Evolutionary conservation across 2,888 invertebrate species (phyloP), one percentile per base, ranked within the genome.

Genomic region (Litoditis marina): DNA sequence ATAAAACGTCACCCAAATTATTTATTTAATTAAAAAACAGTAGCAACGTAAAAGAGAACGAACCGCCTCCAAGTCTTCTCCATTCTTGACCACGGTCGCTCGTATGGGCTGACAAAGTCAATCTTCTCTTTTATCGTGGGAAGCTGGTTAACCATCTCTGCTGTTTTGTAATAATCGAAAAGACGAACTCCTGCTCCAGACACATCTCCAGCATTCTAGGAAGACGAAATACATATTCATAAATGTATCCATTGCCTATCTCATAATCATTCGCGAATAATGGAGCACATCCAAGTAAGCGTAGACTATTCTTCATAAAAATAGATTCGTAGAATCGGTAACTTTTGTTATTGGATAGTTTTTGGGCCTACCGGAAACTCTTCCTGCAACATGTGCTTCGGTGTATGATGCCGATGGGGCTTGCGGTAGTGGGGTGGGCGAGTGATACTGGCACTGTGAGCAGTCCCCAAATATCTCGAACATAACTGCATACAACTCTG

Each of bases 161-260:
- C 77, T n/a, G 77, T 79, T 49, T 79, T 74, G 66, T 77, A 81
- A 56, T 81, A 81, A 62, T 81, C 81, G 61, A 70, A 71, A 6
- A 81, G 68, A 11, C 81, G 73, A 25, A 75, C 69, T 8, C 77
- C 78, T 16, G 71, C 65, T 28, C 75, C 78, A 11, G 66, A 66
- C 3, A 65, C 65, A 34, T 77, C 77, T 4, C 77, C 77, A 19
- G 64, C 66, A 52, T 75, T 77, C 63, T 71, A 16, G 34, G 19
- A 51, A 27, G 31, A 7, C 30, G 13, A 47, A 27, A 7, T 19
- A 32, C 4, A 34, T 44, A 16, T 8, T 27, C 46, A 56, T 11
- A 56, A 30, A 31, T 4, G 19, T 31, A 27, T 11, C 44, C n/a
- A n/a, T n/a, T n/a, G n/a, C n/a, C n/a, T n/a, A n/a, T n/a, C n/a